Evolutionary conservation across 2,888 invertebrate genomes (phyloP), one percentile per base, ranked within the genome.

Genomic region (Meta bourneti): DNA sequence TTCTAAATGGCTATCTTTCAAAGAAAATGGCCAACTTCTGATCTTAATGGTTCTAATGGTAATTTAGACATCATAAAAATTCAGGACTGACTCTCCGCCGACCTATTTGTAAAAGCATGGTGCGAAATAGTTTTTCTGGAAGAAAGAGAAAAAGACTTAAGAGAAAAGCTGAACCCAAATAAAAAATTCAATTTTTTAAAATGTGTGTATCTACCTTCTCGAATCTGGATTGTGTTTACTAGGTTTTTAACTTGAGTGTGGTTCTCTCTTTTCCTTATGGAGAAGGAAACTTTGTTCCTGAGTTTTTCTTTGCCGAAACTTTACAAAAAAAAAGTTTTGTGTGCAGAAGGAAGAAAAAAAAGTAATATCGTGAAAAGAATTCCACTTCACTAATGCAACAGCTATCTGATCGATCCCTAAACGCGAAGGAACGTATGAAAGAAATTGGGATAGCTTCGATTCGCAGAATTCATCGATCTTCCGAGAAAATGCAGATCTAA

Each of bases 301-400:
- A 8, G 78, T 78, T 52, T 78, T 52, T 78, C n/a, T 19, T 20
- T 34, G 34, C 34, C 52, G 19, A 20, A 5, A 9, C 48, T 77
- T 49, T 49, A 6, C 9, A n/a, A 48, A 78, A 78, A 49, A n/a
- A n/a, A 52, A 78, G 61, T 16, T 61, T 16, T 61, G 61, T 61
- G 61, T 61, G 61, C 52, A 20, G 52, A 19, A 8, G 20, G 7
- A 52, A 54, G 34, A 81, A 75, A 84, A 54, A 84, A 84, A 84
- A 54, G 74, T 84, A 84, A 84, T 84, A 84, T 75, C 34, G 84
- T 72, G 20, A 54, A 84, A 84, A 84, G 84, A 79, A 54, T 84
- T 84, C 84, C 75, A 84, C 74, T 54, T 48, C 75, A 61, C 61
- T 75, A 84, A 84, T 84, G 84, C 74, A 74, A 75, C 52, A 61